Conservation (phyloP, 2,797 vertebrate genomes). For the Poeciliopsis turneri region DNA sequence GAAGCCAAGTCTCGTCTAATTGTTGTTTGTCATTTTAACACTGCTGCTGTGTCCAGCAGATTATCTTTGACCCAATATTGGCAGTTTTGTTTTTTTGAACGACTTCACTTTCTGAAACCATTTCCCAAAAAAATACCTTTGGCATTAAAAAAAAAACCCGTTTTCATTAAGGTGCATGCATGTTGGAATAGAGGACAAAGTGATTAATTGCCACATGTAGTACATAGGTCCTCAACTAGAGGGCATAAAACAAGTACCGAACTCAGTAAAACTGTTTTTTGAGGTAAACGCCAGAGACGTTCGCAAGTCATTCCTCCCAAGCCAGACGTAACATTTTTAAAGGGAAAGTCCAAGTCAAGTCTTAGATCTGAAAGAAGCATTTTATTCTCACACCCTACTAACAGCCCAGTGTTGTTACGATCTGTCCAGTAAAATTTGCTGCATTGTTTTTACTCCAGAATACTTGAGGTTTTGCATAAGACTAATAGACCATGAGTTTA, state of each 20-base stretch:
- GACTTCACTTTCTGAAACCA: neutral
- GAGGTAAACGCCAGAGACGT: neutral
- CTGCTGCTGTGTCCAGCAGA: too few relatives aligned
- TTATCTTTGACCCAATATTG: neutral
- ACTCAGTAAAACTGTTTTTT: neutral
- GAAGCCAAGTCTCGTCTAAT: too few relatives aligned
- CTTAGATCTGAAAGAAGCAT: neutral
- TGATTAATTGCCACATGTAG: neutral
- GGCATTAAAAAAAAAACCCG: neutral
- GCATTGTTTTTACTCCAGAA: neutral
- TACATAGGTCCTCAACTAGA: neutral
- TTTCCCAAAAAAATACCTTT: neutral
- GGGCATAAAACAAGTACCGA: neutral
- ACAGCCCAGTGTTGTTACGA: neutral
- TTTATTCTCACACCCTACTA: neutral
- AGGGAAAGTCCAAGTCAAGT: neutral
- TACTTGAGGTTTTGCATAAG: neutral
- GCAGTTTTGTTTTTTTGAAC: neutral
- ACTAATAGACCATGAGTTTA: neutral
- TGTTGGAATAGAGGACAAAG: neutral
- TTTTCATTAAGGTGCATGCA: neutral
- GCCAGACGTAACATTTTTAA: neutral
- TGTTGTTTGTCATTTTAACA: too few relatives aligned
- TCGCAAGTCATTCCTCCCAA: neutral
- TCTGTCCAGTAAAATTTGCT: neutral